Evolutionary conservation across 2,888 invertebrate genomes (phyloP).

Genomic region (Spialia ferax): DNA sequence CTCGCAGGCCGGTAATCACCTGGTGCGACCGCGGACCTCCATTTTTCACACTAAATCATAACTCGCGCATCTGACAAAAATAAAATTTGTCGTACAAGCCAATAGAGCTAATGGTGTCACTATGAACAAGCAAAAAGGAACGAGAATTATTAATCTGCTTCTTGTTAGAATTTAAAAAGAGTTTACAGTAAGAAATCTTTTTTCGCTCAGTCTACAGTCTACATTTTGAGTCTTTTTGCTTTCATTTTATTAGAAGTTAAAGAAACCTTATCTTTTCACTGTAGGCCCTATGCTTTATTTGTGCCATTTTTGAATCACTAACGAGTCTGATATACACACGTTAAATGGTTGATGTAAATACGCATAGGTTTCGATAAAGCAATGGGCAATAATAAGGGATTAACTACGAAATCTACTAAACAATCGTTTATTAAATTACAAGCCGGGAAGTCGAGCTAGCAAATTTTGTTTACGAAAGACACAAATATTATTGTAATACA

Average conservation of each 20-base stretch:
- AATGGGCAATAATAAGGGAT: background rate
- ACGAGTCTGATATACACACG: background rate
- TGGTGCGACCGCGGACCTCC: constrained; percentile 81
- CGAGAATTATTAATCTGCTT: constrained; percentile 55
- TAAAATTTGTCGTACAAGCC: constrained; percentile 85
- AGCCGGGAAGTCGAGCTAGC: background rate
- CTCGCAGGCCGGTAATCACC: constrained; percentile 87
- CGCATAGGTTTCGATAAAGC: background rate
- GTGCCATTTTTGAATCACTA: background rate
- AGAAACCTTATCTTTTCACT: background rate
- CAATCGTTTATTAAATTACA: background rate
- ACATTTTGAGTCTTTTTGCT: background rate
- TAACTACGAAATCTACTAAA: background rate
- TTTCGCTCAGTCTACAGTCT: background rate
- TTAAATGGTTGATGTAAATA: background rate
- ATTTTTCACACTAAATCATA: constrained; percentile 86
- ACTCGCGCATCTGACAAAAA: constrained; percentile 84
- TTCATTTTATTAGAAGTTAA: background rate
- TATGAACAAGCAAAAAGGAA: constrained; percentile 75
- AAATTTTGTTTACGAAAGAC: background rate
- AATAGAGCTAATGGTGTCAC: constrained; percentile 80
- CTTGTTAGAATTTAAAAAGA: constrained; percentile 50
- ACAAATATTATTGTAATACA: constrained; percentile 12
- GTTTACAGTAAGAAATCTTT: constrained; percentile 15
- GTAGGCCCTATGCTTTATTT: background rate